Evolutionary conservation across 2,888 invertebrate genomes (phyloP).

Genomic region (Agonum fuliginosum): DNA sequence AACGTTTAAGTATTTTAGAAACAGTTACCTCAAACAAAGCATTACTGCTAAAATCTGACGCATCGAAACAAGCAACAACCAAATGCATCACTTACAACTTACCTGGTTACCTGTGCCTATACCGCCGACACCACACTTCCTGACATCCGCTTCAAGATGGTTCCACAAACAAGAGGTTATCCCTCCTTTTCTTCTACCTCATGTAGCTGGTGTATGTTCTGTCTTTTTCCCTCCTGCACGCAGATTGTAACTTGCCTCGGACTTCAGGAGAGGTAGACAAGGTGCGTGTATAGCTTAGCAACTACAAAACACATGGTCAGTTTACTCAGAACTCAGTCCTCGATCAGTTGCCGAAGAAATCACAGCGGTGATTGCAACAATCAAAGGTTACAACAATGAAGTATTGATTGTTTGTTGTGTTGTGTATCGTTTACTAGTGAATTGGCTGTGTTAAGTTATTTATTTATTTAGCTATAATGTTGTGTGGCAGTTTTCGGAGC

Average conservation of each 20-base stretch:
- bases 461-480: conserved; percentile 30
- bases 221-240: conserved; percentile 5
- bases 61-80: neutral
- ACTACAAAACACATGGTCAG: conserved; percentile 58
- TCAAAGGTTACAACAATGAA: too few relatives aligned
- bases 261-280: conserved; percentile 41
- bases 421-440: neutral
- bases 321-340: conserved; percentile 51
- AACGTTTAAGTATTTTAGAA: neutral
- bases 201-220: neutral
- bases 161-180: neutral
- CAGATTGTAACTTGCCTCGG: conserved; percentile 4
- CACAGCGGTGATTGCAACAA: conserved; percentile 20
- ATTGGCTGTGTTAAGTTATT: neutral
- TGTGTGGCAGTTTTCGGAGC: conserved; percentile 56
- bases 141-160: neutral
- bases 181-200: neutral
- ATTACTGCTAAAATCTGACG: conserved; percentile 23
- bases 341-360: conserved; percentile 31
- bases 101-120: too few relatives aligned
- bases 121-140: conserved; percentile 42
- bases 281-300: conserved; percentile 54
- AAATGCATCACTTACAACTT: conserved; percentile 12
- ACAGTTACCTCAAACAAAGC: conserved; percentile 14
- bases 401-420: neutral